Conservation (phyloP, 2,113 vertebrate species). For the Gobiocypris rarus region DNA sequence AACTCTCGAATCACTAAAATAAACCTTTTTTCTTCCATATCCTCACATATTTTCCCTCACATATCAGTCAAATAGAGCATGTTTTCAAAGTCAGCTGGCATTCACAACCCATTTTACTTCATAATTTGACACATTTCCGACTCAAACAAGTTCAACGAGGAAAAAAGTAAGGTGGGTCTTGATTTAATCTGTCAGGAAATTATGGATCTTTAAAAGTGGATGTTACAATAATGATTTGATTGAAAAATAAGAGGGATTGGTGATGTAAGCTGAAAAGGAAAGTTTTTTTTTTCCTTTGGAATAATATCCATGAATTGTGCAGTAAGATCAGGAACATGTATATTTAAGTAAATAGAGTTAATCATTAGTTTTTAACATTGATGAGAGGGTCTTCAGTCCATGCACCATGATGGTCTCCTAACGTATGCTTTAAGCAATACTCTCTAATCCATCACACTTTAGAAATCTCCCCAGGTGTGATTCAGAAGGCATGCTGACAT, state of each 20-base stretch:
- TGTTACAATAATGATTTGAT: neutral
- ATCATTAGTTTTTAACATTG: neutral
- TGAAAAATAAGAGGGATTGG: neutral
- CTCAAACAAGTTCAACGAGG: neutral
- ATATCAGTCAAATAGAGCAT: conserved; percentile 22
- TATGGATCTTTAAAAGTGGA: neutral
- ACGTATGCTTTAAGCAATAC: neutral
- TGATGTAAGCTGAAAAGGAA: neutral
- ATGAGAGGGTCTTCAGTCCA: neutral
- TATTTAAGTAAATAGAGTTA: neutral
- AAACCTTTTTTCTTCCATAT: conserved; percentile 50
- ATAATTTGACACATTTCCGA: neutral
- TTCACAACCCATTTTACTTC: neutral
- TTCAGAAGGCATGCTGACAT: conserved; percentile 27
- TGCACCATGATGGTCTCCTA: conserved; percentile 1
- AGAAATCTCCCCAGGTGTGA: neutral
- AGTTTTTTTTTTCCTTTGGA: neutral
- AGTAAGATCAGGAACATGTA: neutral
- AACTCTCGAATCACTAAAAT: conserved; percentile 49
- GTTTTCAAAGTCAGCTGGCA: conserved; percentile 24
- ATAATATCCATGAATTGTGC: neutral
- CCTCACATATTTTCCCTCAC: conserved; percentile 7
- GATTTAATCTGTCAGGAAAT: neutral
- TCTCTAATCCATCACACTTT: conserved; percentile 22
- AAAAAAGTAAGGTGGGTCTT: neutral